These are phyloP conservation scores for Paramuricea clavata DNA, from an alignment of 92 coral and sea anemone species.

Conservation along the genomic window DNA sequence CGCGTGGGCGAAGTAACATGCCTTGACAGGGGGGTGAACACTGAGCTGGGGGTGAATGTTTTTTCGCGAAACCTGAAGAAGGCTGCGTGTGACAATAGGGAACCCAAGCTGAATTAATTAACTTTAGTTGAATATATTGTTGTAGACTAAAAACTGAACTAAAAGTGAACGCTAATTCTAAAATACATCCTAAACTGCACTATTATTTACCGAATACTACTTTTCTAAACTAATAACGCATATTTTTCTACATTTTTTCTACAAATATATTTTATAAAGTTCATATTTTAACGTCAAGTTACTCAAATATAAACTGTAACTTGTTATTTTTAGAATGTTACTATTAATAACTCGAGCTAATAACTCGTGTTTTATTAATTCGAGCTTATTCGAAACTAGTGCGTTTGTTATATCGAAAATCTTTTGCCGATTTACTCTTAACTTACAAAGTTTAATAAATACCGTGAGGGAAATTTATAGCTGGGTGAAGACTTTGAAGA, in stretches of 20 bases:
- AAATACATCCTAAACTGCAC: too few species aligned
- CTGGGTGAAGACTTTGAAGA: not conserved
- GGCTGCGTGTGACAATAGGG: not conserved
- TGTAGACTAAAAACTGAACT: too few species aligned
- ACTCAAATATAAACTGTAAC: not conserved
- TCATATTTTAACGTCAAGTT: not conserved
- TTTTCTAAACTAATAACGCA: too few species aligned
- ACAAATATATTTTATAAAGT: too few species aligned
- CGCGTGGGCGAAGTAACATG: not conserved
- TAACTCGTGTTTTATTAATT: not conserved
- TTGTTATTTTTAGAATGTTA: not conserved
- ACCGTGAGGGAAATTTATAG: not conserved
- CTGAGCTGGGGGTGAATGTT: too few species aligned
- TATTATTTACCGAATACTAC: too few species aligned
- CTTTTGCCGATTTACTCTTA: not conserved
- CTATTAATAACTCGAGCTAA: not conserved
- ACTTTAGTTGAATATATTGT: too few species aligned
- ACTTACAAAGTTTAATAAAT: not conserved
- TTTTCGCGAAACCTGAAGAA: not conserved
- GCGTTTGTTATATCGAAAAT: not conserved
- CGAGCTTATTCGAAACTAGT: not conserved
- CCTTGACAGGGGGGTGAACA: not conserved
- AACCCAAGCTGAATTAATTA: not conserved
- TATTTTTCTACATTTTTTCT: too few species aligned
- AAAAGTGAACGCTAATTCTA: too few species aligned